Evolutionary conservation across 53 echinoderm and acorn worm species (phyloP), one percentile per base, ranked within the genome.

Genomic region (Zoroaster sp.): DNA sequence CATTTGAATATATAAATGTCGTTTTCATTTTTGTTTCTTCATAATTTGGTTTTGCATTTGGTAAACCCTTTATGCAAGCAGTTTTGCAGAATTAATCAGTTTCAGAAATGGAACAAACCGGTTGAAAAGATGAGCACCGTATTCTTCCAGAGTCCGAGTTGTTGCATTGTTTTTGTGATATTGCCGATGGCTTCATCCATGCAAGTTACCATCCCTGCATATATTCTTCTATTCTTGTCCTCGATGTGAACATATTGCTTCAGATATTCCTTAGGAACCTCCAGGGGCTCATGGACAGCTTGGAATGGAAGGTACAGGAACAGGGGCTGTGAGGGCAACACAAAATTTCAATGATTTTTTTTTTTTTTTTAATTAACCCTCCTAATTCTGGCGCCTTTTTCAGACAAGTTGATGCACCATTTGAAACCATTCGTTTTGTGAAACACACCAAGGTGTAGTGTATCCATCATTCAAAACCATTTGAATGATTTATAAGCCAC

Each of bases 121-220:
- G 94, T 94, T n/a, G 94, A 94, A 63, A 94, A 94, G 40, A 94
- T 66, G 35, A 94, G 69, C 43, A 94, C 92, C 9, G 94, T 92
- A 70, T 94, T 89, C 8, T 90, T 88, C 90, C 92, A 90, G 4
- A 94, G 14, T 11, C 90, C 92, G 12, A 23, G 44, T 35, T 90
- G 40, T 36, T 90, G 44, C 69, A 94, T 87, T 8, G 94, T 40
- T 35, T 78, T 23, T 7, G 89, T 76, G 51, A 94, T 87, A 46
- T 92, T 94, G 34, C 94, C 94, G 4, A 94, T 71, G 15, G 87
- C 94, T 68, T 94, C 94, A 72, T 94, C 94, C 77, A 94, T 72
- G 55, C 90, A 87, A n/a, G 92, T 55, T 55, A 94, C 89, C 94
- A 94, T 94, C 5, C 90, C 94, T 15, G 94, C 92, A 83, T 94